These are phyloP conservation scores for Spinibarbus caldwelli DNA, from an alignment of 2,797 vertebrate species.

Conservation along the genomic window DNA sequence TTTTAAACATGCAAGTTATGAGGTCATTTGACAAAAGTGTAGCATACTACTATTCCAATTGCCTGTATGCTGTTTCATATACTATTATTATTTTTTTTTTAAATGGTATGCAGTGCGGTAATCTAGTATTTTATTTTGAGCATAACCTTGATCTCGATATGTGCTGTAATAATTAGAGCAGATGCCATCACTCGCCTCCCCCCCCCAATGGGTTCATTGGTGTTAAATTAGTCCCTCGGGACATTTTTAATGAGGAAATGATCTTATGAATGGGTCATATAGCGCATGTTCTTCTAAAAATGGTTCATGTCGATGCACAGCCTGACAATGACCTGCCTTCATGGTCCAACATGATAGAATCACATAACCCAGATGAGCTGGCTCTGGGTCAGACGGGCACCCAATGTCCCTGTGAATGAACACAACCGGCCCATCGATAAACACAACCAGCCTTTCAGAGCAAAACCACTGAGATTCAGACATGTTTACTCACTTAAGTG, in stretches of 20 bases:
- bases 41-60: neutral
- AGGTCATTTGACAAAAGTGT: neutral
- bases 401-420: slow-evolving; percentile 32
- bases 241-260: slow-evolving; percentile 50
- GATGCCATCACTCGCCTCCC: slow-evolving; percentile 32
- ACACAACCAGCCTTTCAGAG: neutral
- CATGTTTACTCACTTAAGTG: neutral
- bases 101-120: neutral
- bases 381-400: slow-evolving; percentile 41
- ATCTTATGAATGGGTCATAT: slow-evolving; percentile 61
- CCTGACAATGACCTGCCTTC: slow-evolving; percentile 46
- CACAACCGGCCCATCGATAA: neutral
- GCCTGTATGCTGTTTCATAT: neutral
- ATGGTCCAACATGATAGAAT: slow-evolving; percentile 61
- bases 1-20: neutral
- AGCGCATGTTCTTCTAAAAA: slow-evolving; percentile 57
- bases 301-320: slow-evolving; percentile 70
- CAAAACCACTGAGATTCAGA: neutral
- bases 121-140: slow-evolving; percentile 15
- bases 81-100: neutral
- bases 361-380: slow-evolving; percentile 66
- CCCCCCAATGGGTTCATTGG: slow-evolving; percentile 61
- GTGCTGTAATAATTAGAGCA: slow-evolving; percentile 45
- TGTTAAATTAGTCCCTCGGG: slow-evolving; percentile 64
- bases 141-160: neutral